Evolutionary conservation across 2,797 vertebrate species (phyloP), one percentile per base, ranked within the genome.

Genomic region (Acanthornis magna): DNA sequence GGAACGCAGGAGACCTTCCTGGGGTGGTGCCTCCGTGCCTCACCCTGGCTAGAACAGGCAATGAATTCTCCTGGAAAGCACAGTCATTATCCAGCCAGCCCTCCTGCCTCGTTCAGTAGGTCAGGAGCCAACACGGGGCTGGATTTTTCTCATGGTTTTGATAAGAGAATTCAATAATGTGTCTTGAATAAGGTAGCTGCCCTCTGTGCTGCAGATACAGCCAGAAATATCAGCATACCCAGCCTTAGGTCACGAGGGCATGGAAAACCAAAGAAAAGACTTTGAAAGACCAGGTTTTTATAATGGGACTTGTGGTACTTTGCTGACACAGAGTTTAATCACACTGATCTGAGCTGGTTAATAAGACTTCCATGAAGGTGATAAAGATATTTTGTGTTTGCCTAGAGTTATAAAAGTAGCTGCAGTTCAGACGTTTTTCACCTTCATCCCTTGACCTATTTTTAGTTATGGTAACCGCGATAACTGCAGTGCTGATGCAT

Each of bases 391-490:
- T 62, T 70, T 23, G 8, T 61, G 15, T 63, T 85, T 85, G 29
- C 18, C 20, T 65, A 32, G 17, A 51, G 11, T 63, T 67, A 18
- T 32, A 85, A 84, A 74, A 85, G 30, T 13, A 58, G 20, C 12
- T 80, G 2, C 27, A 38, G 15, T n/a, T 88, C 16, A 70, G 53
- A 16, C 3, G 12, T 57, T 53, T 70, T 73, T 26, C 1, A 1
- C 11, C 16, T 83, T 60, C 74, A 40, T 38, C 16, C 10, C 13
- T 81, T 83, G 50, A 43, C 13, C 5, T 80, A 10, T 45, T 92
- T 58, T 81, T 60, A 80, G 17, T 74, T 67, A 45, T 0, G 0
- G 0, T 50, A 47, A 20, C 34, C 67, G 16, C 1, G 0, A 0
- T 79, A 57, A 43, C 20, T 80, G n/a, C 25, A 43, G 25, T n/a